A percentile compares a stretch with the other conserved stretches of the same genome.
These are phyloP conservation scores for Neolamprologus kungweensis DNA, from an alignment of 2,113 vertebrate genomes.

Conservation along the genomic window DNA sequence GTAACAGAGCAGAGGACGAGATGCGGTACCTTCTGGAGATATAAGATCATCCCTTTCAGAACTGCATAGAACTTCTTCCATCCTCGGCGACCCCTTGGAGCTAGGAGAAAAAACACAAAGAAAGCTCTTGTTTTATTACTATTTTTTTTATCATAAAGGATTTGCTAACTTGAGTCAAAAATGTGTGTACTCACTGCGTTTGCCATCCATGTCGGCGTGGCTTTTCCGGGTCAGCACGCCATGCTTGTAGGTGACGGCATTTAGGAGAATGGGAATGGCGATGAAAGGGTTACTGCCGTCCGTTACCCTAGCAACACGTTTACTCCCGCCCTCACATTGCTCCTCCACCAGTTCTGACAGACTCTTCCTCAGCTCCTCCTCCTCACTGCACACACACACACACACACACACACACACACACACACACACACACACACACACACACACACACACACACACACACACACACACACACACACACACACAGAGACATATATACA, in stretches of 20 bases:
- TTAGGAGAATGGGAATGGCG: slow-evolving; percentile 86
- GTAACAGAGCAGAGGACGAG: slow-evolving; percentile 43
- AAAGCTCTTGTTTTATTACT: background rate
- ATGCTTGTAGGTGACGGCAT: slow-evolving; percentile 91
- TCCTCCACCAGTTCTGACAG: slow-evolving; percentile 96
- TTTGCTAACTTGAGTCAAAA: background rate
- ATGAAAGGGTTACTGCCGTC: slow-evolving; percentile 95
- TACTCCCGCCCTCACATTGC: slow-evolving; percentile 84
- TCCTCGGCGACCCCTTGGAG: slow-evolving; percentile 90
- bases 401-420: background rate
- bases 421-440: background rate
- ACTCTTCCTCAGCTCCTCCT: slow-evolving; percentile 94
- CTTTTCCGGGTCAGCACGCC: slow-evolving; percentile 91
- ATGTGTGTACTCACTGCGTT: slow-evolving; percentile 80
- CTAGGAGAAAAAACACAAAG: slow-evolving; percentile 51
- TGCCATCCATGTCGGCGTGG: slow-evolving; percentile 95
- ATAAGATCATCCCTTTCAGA: slow-evolving; percentile 92
- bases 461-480: background rate
- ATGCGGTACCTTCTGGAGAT: slow-evolving; percentile 90
- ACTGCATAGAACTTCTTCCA: slow-evolving; percentile 99
- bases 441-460: slow-evolving; percentile 10
- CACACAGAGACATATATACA: too few relatives aligned
- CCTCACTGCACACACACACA: slow-evolving; percentile 74
- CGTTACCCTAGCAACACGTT: slow-evolving; percentile 88
- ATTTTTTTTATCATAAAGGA: background rate